Conservation (phyloP, 1,140 invertebrate genomes). For the Pseudomyrmex flavicornis region DNA sequence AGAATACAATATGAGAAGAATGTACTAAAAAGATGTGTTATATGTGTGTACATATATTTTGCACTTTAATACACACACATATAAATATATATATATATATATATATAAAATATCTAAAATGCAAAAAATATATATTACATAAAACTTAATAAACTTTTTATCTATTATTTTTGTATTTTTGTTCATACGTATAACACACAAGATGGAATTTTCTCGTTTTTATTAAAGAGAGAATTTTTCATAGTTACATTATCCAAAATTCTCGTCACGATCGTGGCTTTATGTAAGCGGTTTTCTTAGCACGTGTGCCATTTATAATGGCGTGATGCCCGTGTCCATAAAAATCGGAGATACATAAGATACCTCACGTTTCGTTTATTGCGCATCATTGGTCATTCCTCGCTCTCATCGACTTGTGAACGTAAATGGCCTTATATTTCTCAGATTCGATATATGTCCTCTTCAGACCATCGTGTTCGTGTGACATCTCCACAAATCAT, state of each 20-base stretch:
- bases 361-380: conserved; percentile 43
- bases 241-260: background rate
- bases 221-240: too few relatives aligned
- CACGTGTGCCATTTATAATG: conserved; percentile 44
- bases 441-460: conserved; percentile 1
- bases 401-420: conserved; percentile 52
- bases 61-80: too few relatives aligned
- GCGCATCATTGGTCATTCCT: conserved; percentile 38
- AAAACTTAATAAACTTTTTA: too few relatives aligned
- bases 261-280: conserved; percentile 1
- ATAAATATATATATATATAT: too few relatives aligned
- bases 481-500: conserved; percentile 14
- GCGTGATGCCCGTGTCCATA: background rate
- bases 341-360: conserved; percentile 36
- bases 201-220: too few relatives aligned
- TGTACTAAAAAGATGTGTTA: too few relatives aligned
- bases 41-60: too few relatives aligned
- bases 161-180: too few relatives aligned
- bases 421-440: conserved; percentile 51
- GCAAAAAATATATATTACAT: too few relatives aligned
- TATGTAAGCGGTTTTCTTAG: conserved; percentile 36
- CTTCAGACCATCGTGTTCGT: background rate
- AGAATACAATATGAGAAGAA: too few relatives aligned
- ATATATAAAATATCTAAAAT: too few relatives aligned
- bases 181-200: too few relatives aligned